Percentiles rank a stretch among this genome's conserved stretches.
Conservation (phyloP, 2,888 invertebrate genomes). For the Habrosyne pyritoides region DNA sequence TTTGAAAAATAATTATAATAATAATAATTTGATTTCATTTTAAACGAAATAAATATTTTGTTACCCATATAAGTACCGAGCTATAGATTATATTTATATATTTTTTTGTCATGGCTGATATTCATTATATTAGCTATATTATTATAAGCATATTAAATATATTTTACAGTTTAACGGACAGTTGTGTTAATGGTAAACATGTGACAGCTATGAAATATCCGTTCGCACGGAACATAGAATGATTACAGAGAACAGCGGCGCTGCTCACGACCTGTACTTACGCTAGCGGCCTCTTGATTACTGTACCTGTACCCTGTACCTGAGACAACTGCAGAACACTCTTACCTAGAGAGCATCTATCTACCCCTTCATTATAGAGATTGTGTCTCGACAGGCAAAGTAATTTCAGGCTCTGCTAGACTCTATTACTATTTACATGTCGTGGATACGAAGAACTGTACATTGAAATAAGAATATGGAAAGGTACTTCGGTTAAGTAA, state of each 20-base stretch:
- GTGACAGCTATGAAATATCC: slow-evolving; percentile 58
- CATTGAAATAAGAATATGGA: not conserved
- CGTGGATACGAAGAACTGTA: not conserved
- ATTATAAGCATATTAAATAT: not conserved
- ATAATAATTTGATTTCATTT: no score
- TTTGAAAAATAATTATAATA: no score
- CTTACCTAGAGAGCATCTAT: not conserved
- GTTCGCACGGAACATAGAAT: slow-evolving; percentile 54
- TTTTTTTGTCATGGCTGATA: no score
- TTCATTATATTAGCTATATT: no score
- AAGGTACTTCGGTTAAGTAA: no score
- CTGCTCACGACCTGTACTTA: slow-evolving; percentile 24
- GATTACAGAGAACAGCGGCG: slow-evolving; percentile 48
- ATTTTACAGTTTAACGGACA: not conserved
- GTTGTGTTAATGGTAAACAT: slow-evolving; percentile 29
- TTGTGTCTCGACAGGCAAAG: not conserved
- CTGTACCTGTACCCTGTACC: slow-evolving; percentile 11
- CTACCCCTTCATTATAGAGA: not conserved
- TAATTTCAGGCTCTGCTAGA: not conserved
- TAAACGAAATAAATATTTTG: no score
- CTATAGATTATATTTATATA: no score
- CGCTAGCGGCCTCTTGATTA: slow-evolving; percentile 17
- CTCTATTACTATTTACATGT: not conserved
- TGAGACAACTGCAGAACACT: slow-evolving; percentile 4
- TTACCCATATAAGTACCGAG: no score